Evolutionary conservation across 2,888 invertebrate genomes (phyloP).

Genomic region (Torymus aiolomorphi): DNA sequence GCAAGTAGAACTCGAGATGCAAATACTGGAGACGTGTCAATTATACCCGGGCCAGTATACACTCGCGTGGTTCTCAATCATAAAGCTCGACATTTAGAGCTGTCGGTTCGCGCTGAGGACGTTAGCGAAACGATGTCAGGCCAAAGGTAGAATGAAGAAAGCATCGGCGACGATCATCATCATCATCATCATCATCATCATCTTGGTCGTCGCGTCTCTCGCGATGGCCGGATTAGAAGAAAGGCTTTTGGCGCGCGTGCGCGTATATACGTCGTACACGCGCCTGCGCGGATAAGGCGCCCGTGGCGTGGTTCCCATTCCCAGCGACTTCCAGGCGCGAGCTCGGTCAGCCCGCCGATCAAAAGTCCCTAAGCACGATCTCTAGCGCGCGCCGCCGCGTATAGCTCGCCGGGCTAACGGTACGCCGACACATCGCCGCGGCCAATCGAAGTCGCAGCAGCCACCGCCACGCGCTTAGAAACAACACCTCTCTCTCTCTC

Average conservation of each 20-base stretch:
- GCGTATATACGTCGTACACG: neutral
- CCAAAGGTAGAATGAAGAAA: neutral
- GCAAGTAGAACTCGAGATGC: neutral
- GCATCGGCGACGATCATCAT: conserved; percentile 2
- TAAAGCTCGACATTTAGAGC: neutral
- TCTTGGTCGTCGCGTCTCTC: neutral
- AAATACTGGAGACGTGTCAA: conserved; percentile 12
- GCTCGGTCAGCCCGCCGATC: conserved; percentile 63
- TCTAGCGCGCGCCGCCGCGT: conserved; percentile 42
- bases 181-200: conserved; percentile 25
- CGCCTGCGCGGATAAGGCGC: neutral
- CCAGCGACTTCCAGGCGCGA: conserved; percentile 60
- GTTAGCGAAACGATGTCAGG: conserved; percentile 3
- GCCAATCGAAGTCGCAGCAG: conserved; percentile 58
- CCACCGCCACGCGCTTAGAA: conserved; percentile 57
- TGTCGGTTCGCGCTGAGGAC: neutral
- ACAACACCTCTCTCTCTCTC: conserved; percentile 58
- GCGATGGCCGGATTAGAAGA: neutral
- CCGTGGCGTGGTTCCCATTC: conserved; percentile 58
- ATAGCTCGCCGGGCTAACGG: conserved; percentile 64
- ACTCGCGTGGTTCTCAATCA: neutral
- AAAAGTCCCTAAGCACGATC: conserved; percentile 67
- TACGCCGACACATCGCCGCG: conserved; percentile 67
- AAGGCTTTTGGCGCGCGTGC: too few relatives aligned
- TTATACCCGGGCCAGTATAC: neutral